Evolutionary conservation across 2,888 invertebrate genomes (phyloP).

Genomic region (Nasonia oneida): DNA sequence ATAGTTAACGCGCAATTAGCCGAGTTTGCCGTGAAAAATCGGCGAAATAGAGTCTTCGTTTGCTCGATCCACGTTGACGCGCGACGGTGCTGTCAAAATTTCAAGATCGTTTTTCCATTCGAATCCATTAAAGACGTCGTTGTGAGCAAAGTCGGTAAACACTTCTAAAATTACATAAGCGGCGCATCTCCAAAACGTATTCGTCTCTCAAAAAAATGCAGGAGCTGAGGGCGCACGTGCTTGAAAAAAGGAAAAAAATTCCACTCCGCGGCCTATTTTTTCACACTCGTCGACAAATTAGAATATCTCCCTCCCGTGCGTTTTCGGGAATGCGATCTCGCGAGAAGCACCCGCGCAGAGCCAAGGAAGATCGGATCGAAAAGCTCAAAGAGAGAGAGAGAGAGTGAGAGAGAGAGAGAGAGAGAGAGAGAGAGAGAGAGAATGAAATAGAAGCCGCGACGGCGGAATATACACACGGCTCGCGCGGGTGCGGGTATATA

Average conservation of each 20-base stretch:
- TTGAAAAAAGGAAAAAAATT: background rate
- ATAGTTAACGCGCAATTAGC: conserved; percentile 28
- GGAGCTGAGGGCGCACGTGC: background rate
- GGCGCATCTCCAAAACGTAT: background rate
- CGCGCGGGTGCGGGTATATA: conserved; percentile 61
- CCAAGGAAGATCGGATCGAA: conserved; percentile 60
- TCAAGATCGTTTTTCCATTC: too few species aligned
- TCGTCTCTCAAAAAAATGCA: background rate
- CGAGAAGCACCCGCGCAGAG: conserved; percentile 36
- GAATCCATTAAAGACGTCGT: too few species aligned
- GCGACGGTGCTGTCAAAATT: too few species aligned
- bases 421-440: conserved; percentile 16
- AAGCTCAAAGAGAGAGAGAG: conserved; percentile 27
- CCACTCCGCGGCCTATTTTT: conserved; percentile 18
- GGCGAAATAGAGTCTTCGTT: background rate
- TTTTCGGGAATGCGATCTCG: conserved; percentile 34
- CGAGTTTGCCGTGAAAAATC: background rate
- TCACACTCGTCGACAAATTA: conserved; percentile 34
- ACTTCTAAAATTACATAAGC: background rate
- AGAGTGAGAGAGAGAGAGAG: conserved; percentile 26
- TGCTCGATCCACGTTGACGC: background rate
- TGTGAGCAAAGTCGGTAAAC: background rate
- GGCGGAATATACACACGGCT: conserved; percentile 56
- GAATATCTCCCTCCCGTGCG: conserved; percentile 2
- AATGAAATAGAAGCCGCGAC: conserved; percentile 57